Conservation (phyloP, 2,113 vertebrate species). For the Hippocampus comes region DNA sequence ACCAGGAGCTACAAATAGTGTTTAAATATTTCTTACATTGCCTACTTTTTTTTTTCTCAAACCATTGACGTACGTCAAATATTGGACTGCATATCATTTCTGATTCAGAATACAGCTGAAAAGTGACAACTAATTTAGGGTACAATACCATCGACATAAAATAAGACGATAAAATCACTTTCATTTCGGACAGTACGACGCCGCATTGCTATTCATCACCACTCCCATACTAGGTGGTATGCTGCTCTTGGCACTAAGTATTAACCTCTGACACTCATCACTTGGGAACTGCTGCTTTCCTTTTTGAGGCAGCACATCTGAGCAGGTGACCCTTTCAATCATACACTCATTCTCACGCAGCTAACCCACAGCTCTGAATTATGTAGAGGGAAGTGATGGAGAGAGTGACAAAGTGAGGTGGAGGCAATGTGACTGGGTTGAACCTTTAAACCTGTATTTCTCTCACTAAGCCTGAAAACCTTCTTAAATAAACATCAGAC, state of each 20-base stretch:
- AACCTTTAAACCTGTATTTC: neutral
- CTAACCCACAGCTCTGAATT: neutral
- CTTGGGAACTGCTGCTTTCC: neutral
- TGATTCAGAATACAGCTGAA: too few species aligned
- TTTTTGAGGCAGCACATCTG: neutral
- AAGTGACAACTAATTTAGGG: too few species aligned
- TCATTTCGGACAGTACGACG: neutral
- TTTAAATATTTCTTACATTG: too few species aligned
- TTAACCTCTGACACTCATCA: neutral
- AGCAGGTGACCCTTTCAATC: neutral
- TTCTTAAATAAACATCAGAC: slow-evolving; percentile 58
- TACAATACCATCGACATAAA: neutral
- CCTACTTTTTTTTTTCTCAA: too few species aligned
- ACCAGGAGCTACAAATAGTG: too few species aligned
- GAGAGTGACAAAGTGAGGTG: neutral
- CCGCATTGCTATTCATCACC: neutral
- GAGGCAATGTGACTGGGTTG: neutral
- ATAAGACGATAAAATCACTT: neutral
- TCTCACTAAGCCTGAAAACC: neutral
- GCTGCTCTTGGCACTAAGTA: neutral
- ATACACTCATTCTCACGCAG: neutral
- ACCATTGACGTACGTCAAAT: too few species aligned
- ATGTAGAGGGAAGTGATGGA: neutral
- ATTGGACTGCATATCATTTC: too few species aligned
- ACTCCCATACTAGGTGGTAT: neutral